phyloP scores from a whole-genome alignment of 2,888 invertebrate species.

The Teleogryllus oceanicus region DNA sequence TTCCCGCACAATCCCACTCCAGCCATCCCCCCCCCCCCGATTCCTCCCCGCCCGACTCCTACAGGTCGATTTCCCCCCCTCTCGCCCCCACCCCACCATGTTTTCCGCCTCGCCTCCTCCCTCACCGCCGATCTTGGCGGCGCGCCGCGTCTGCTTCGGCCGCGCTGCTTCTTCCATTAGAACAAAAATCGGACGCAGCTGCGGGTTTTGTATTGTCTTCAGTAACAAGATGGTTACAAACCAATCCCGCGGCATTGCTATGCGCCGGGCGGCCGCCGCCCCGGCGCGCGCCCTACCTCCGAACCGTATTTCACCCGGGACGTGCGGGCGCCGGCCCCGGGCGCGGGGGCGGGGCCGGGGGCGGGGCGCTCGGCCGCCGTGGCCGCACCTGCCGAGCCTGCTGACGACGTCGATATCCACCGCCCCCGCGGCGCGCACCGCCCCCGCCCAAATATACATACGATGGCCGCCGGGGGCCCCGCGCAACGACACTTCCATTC shows the following conservation, averaged over 20 bases:
- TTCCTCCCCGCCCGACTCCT: too few species aligned
- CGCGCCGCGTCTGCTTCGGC: background rate
- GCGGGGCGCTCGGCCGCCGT: background rate
- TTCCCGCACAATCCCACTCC: too few species aligned
- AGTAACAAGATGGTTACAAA: constrained; percentile 18
- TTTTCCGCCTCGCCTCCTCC: too few species aligned
- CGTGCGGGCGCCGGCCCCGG: background rate
- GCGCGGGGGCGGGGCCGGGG: background rate
- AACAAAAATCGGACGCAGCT: constrained; percentile 7
- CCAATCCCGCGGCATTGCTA: background rate
- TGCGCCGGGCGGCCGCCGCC: background rate
- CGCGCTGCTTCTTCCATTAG: background rate
- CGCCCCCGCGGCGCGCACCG: background rate
- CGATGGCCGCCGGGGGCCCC: background rate
- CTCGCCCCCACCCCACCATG: too few species aligned
- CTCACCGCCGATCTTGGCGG: too few species aligned
- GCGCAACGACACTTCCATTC: background rate
- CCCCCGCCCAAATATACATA: background rate
- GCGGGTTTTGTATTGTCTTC: constrained; percentile 4
- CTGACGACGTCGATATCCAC: constrained; percentile 1
- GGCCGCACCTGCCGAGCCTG: constrained; percentile 8
- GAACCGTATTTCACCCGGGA: background rate
- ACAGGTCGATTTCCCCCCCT: too few species aligned
- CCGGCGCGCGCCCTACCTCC: background rate
- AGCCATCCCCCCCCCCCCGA: too few species aligned